Conservation (phyloP, 1,140 invertebrate species). For the Mesaphorura yosii region DNA sequence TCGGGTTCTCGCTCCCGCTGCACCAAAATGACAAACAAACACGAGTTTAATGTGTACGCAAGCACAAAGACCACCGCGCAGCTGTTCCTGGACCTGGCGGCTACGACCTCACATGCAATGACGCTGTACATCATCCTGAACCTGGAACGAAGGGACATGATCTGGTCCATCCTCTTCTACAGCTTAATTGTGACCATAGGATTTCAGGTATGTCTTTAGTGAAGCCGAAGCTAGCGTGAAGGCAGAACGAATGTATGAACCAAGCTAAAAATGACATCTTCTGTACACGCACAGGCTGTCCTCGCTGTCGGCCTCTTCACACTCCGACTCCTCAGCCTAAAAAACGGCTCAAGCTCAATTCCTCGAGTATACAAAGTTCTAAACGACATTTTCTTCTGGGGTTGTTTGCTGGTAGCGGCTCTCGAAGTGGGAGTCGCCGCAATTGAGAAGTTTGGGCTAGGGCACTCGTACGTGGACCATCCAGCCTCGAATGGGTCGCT, state of each 20-base stretch:
- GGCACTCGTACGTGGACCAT: background rate
- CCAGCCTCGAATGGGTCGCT: too few relatives aligned
- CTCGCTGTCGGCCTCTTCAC: constrained; percentile 1
- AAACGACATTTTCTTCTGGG: constrained; percentile 9
- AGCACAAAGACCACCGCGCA: constrained; percentile 10
- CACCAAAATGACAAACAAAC: background rate
- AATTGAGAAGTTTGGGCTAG: constrained; percentile 5
- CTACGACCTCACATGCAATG: background rate
- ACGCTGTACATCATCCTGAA: background rate
- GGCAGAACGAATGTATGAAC: too few relatives aligned
- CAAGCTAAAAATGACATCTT: too few relatives aligned
- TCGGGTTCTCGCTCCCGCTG: background rate
- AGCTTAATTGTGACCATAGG: constrained; percentile 2
- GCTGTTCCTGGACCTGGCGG: constrained; percentile 2
- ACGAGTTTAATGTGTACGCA: constrained; percentile 5
- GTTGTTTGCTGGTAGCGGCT: constrained; percentile 1
- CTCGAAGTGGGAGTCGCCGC: constrained; percentile 5
- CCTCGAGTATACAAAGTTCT: background rate
- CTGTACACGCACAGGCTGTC: too few relatives aligned
- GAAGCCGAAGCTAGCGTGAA: too few relatives aligned
- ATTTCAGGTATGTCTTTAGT: constrained; percentile 8
- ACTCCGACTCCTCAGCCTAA: background rate
- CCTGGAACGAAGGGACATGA: background rate
- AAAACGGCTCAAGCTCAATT: background rate
- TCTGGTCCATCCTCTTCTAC: constrained; percentile 3